Percentiles rank a stretch among this genome's conserved stretches.
Conservation (phyloP, 2,888 invertebrate genomes). For the Drosophila subsilvestris region DNA sequence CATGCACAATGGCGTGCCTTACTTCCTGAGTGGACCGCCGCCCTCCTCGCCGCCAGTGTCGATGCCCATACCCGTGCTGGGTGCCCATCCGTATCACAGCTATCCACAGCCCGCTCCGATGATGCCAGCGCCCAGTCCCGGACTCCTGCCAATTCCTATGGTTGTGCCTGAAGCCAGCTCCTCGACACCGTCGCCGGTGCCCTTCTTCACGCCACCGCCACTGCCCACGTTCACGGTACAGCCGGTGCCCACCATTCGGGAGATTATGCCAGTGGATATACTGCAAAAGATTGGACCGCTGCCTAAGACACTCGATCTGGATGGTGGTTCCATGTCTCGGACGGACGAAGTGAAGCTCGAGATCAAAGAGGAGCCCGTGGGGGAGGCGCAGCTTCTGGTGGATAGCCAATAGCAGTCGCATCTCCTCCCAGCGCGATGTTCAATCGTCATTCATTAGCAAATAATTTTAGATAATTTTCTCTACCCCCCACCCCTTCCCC, state of each 20-base stretch:
- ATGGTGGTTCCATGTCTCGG: conserved; percentile 35
- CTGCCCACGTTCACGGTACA: conserved; percentile 57
- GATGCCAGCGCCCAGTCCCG: conserved; percentile 16
- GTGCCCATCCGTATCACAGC: conserved; percentile 60
- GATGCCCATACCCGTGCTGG: conserved; percentile 65
- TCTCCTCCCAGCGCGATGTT: neutral
- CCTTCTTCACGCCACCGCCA: conserved; percentile 63
- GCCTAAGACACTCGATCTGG: conserved; percentile 65
- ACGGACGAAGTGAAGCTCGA: conserved; percentile 45
- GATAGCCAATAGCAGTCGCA: conserved; percentile 27
- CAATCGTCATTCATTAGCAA: conserved; percentile 8
- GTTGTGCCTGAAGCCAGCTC: conserved; percentile 17
- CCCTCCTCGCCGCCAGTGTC: conserved; percentile 59
- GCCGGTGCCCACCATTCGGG: conserved; percentile 59
- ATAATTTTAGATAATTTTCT: conserved; percentile 26
- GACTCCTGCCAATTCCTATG: conserved; percentile 23
- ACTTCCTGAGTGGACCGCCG: conserved; percentile 76
- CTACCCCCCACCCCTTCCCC: neutral
- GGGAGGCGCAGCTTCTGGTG: conserved; percentile 27
- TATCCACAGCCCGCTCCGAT: conserved; percentile 37
- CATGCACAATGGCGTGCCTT: conserved; percentile 47
- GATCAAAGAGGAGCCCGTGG: conserved; percentile 32
- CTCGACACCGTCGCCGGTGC: conserved; percentile 41
- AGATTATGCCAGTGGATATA: conserved; percentile 70
- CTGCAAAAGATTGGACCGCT: conserved; percentile 61